phyloP scores from a whole-genome alignment of 2,797 vertebrate species.

The Kryptolebias ocellatus region DNA sequence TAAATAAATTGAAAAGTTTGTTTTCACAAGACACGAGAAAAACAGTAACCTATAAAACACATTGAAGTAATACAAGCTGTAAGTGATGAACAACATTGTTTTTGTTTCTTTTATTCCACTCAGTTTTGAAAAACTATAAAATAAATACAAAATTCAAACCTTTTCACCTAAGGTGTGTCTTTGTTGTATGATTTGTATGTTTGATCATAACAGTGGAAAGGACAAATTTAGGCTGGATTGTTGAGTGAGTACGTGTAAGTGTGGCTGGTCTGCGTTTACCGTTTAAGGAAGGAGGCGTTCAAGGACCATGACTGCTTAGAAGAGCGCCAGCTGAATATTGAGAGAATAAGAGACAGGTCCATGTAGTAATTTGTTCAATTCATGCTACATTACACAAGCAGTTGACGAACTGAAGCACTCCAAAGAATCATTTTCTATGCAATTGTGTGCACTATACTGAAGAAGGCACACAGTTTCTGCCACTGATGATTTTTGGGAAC shows the following conservation, averaged over 20 bases:
- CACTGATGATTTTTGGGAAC: conserved; percentile 30
- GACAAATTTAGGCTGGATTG: conserved; percentile 35
- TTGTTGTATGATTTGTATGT: conserved; percentile 13
- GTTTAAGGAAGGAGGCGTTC: conserved; percentile 38
- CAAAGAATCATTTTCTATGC: conserved; percentile 51
- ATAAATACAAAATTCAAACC: no score
- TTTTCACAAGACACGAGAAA: no score
- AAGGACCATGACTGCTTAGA: conserved; percentile 53
- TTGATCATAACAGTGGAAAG: conserved; percentile 36
- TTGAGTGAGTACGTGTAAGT: conserved; percentile 10
- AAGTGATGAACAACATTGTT: no score
- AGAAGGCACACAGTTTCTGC: conserved; percentile 25
- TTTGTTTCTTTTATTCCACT: no score
- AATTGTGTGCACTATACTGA: conserved; percentile 39
- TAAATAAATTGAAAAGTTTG: no score
- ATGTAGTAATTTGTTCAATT: conserved; percentile 69
- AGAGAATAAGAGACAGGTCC: conserved; percentile 62
- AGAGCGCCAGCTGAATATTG: conserved; percentile 41
- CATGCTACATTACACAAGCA: conserved; percentile 75
- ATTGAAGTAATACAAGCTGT: no score
- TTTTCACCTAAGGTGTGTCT: background rate
- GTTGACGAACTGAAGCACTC: conserved; percentile 53
- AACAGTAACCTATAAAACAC: no score
- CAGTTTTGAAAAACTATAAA: no score
- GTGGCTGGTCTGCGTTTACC: conserved; percentile 36